Percentiles rank a stretch among this genome's conserved stretches.
phyloP scores from a whole-genome alignment of 1,140 invertebrate genomes.

The Drosophila mayri region DNA sequence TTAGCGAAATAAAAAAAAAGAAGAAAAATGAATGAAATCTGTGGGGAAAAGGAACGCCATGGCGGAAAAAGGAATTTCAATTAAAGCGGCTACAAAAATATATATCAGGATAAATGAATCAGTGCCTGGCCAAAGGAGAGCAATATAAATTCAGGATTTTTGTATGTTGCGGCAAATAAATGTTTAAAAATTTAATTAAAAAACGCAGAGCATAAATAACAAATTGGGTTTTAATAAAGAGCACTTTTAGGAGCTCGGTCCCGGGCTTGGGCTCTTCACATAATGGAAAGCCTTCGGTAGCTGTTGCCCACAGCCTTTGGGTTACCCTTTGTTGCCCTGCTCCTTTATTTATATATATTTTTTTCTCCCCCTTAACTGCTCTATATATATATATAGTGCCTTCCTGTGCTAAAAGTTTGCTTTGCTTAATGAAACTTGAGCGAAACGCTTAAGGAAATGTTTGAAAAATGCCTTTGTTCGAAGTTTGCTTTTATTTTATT shows the following conservation, averaged over 20 bases:
- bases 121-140: slow-evolving; percentile 1
- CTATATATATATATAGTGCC: slow-evolving; percentile 13
- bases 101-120: slow-evolving; percentile 30
- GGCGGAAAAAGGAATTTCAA: slow-evolving; percentile 68
- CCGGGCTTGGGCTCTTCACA: slow-evolving; percentile 6
- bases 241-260: slow-evolving; percentile 50
- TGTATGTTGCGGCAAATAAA: slow-evolving; percentile 51
- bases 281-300: slow-evolving; percentile 54
- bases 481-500: slow-evolving; percentile 33
- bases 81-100: slow-evolving; percentile 62
- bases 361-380: background rate
- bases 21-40: background rate
- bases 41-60: slow-evolving; percentile 15
- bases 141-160: slow-evolving; percentile 10
- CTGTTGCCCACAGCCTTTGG: slow-evolving; percentile 17
- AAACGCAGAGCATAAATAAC: slow-evolving; percentile 69
- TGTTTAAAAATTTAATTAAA: slow-evolving; percentile 76
- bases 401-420: slow-evolving; percentile 63
- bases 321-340: slow-evolving; percentile 26
- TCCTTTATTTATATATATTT: slow-evolving; percentile 10
- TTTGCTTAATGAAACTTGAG: slow-evolving; percentile 75
- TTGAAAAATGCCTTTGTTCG: slow-evolving; percentile 76
- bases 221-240: slow-evolving; percentile 80
- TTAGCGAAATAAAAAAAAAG: slow-evolving; percentile 38
- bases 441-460: slow-evolving; percentile 76